These are phyloP conservation scores for Onthophagus taurus DNA, from an alignment of 1,140 invertebrate species.

Conservation along the genomic window DNA sequence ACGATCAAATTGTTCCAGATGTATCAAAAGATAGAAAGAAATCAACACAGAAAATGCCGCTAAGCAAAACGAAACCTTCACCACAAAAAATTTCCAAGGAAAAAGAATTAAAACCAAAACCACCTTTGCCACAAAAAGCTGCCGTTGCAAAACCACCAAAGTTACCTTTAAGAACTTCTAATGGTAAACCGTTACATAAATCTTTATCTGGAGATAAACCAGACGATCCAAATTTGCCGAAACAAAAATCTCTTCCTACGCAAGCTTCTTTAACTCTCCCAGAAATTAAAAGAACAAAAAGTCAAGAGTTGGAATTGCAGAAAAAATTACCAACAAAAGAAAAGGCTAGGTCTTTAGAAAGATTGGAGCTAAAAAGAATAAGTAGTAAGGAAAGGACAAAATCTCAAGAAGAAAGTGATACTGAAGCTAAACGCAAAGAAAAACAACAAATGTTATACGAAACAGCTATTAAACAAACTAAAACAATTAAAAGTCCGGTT, in stretches of 20 bases:
- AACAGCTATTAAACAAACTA: constrained; percentile 58
- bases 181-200: constrained; percentile 11
- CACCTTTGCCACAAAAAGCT: constrained; percentile 14
- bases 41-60: constrained; percentile 6
- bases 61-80: neutral
- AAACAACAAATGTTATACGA: constrained; percentile 61
- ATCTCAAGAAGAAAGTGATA: constrained; percentile 54
- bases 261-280: constrained; percentile 42
- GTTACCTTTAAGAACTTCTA: constrained; percentile 8
- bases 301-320: constrained; percentile 48
- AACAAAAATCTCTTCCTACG: constrained; percentile 44
- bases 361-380: constrained; percentile 48
- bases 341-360: constrained; percentile 54
- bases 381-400: constrained; percentile 55
- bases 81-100: constrained; percentile 14
- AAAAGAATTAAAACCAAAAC: constrained; percentile 17
- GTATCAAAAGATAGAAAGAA: constrained; percentile 32
- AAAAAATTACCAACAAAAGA: constrained; percentile 48
- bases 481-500: constrained; percentile 57
- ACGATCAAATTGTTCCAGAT: constrained; percentile 51
- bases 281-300: constrained; percentile 51
- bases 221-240: constrained; percentile 19
- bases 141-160: constrained; percentile 18
- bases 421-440: constrained; percentile 56
- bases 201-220: constrained; percentile 20